Conservation (phyloP, 2,888 invertebrate genomes). For the Microdon myrmicae region DNA sequence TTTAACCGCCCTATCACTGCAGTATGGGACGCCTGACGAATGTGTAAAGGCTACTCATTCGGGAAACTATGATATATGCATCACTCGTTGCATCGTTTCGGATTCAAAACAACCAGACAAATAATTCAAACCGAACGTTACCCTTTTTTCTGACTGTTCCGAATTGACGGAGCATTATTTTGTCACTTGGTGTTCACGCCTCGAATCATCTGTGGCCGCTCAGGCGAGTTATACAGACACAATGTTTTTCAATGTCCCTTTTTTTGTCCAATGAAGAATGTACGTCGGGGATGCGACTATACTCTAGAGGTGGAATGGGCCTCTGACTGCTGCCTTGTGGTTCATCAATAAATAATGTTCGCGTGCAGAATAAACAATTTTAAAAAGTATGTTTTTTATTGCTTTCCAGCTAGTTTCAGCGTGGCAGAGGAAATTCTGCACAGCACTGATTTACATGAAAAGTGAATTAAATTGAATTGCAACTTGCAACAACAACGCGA, state of each 20-base stretch:
- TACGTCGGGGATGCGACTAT: slow-evolving; percentile 9
- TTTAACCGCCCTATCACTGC: slow-evolving; percentile 5
- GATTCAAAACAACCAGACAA: slow-evolving; percentile 36
- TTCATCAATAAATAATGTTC: slow-evolving; percentile 50
- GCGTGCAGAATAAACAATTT: slow-evolving; percentile 49
- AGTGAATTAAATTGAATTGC: slow-evolving; percentile 51
- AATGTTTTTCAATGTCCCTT: slow-evolving; percentile 9
- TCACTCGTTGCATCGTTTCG: slow-evolving; percentile 15
- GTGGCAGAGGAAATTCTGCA: not conserved
- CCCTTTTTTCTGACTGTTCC: slow-evolving; percentile 11
- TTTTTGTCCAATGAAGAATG: slow-evolving; percentile 7
- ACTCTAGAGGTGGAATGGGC: slow-evolving; percentile 5
- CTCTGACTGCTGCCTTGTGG: slow-evolving; percentile 40
- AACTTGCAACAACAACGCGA: too few relatives aligned
- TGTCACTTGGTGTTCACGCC: slow-evolving; percentile 43
- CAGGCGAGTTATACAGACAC: slow-evolving; percentile 7
- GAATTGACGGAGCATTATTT: slow-evolving; percentile 37
- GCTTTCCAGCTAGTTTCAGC: not conserved
- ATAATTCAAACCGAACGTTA: slow-evolving; percentile 35
- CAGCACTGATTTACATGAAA: slow-evolving; percentile 41
- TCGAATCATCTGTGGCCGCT: slow-evolving; percentile 35
- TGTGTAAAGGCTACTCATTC: slow-evolving; percentile 21
- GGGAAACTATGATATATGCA: too few relatives aligned
- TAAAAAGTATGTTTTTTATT: slow-evolving; percentile 10
- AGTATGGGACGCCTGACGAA: slow-evolving; percentile 17